Percentiles rank a stretch among this genome's conserved stretches.
Evolutionary conservation across 2,888 invertebrate species (phyloP).

Genomic region (Sarcophaga caerulescens): DNA sequence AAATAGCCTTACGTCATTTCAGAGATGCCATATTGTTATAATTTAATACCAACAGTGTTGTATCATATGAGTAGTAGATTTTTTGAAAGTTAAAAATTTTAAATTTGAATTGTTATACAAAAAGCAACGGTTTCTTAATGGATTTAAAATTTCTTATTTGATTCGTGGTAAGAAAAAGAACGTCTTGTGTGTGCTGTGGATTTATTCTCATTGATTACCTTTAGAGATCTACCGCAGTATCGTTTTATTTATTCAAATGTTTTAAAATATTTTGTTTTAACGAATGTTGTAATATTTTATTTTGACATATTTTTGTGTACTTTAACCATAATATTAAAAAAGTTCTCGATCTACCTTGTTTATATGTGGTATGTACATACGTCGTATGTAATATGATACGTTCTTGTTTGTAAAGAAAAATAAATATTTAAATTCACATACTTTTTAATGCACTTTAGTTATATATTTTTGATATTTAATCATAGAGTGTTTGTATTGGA

Average conservation of each 20-base stretch:
- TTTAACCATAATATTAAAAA: no score
- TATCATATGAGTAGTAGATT: background rate
- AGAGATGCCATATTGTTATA: conserved; percentile 33
- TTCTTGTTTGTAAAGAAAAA: background rate
- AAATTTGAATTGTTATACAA: background rate
- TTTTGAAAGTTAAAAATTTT: background rate
- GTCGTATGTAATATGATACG: background rate
- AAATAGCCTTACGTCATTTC: conserved; percentile 33
- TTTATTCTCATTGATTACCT: background rate
- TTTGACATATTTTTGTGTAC: background rate
- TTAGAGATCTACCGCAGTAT: background rate
- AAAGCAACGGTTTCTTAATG: background rate
- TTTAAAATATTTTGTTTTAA: background rate
- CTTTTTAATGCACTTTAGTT: no score
- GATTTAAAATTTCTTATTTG: background rate
- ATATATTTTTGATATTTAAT: no score
- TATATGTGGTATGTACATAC: no score
- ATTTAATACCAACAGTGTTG: background rate
- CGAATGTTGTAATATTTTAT: conserved; percentile 2
- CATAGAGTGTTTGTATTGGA: no score
- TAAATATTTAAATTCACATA: no score
- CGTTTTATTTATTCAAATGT: conserved; percentile 25
- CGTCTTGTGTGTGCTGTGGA: background rate
- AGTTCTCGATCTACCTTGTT: no score
- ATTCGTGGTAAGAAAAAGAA: background rate